Conservation (phyloP, 2,797 vertebrate species). For the Gymnothorax javanicus region DNA sequence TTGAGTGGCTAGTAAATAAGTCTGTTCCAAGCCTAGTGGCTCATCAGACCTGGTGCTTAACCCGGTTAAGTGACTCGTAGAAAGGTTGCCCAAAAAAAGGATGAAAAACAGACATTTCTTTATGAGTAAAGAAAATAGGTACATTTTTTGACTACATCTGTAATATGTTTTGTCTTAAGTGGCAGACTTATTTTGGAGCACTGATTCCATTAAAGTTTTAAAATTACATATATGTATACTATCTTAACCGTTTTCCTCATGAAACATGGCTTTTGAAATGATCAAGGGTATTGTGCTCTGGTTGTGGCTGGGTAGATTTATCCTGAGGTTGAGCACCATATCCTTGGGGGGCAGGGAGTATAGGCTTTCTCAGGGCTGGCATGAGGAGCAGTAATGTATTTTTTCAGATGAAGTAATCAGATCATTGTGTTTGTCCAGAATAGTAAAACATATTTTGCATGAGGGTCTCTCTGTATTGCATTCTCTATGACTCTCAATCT, state of each 20-base stretch:
- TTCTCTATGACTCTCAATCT: too few relatives aligned
- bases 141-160: background rate
- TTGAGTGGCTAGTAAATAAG: background rate
- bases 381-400: background rate
- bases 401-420: constrained; percentile 8
- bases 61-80: background rate
- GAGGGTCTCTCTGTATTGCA: too few relatives aligned
- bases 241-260: background rate
- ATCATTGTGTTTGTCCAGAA: background rate
- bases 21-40: too few relatives aligned
- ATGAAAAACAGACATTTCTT: background rate
- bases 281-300: background rate
- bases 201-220: background rate
- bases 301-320: background rate
- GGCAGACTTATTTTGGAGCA: background rate
- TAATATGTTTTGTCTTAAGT: background rate
- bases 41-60: background rate
- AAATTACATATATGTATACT: constrained; percentile 2
- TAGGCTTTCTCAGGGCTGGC: background rate
- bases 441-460: background rate
- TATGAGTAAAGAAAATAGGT: background rate
- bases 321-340: background rate
- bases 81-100: background rate
- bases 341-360: background rate
- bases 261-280: background rate